A percentile compares a stretch with the other conserved stretches of the same genome.
phyloP scores from a whole-genome alignment of 2,113 vertebrate genomes.

The Ptilorrhoa leucosticta region DNA sequence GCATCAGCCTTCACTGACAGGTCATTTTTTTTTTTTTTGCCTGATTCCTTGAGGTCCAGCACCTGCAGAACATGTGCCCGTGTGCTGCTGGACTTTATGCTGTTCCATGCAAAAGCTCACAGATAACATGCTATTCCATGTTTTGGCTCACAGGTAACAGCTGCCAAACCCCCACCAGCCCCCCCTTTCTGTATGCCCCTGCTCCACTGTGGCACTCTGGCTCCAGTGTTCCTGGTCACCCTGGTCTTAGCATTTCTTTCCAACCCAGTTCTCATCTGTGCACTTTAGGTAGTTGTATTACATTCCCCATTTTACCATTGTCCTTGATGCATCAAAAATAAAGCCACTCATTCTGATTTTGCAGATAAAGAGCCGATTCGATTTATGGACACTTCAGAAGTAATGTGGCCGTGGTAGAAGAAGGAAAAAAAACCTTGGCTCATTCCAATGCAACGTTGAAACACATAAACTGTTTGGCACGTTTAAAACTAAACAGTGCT shows the following conservation, averaged over 20 bases:
- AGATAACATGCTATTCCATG: no score
- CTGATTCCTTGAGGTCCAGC: not conserved
- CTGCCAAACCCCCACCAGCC: rapidly evolving
- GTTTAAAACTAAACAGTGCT: not conserved
- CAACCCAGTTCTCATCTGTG: not conserved
- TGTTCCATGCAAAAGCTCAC: rapidly evolving
- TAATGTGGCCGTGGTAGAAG: rapidly evolving
- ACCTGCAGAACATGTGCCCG: rapidly evolving
- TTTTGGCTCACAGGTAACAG: not conserved
- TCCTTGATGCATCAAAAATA: not conserved
- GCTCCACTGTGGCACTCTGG: rapidly evolving
- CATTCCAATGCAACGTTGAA: not conserved
- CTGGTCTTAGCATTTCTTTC: not conserved
- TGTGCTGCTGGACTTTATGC: rapidly evolving
- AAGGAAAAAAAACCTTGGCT: not conserved
- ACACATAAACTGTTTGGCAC: not conserved
- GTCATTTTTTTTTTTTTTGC: no score
- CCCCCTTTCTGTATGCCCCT: rapidly evolving
- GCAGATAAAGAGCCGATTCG: not conserved
- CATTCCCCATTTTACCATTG: not conserved
- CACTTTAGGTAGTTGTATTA: not conserved
- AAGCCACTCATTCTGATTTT: not conserved
- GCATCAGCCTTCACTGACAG: rapidly evolving
- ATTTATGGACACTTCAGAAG: not conserved
- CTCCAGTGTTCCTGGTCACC: rapidly evolving